Evolutionary conservation across 2,797 vertebrate species (phyloP).

Genomic region (Octomys mimax): DNA sequence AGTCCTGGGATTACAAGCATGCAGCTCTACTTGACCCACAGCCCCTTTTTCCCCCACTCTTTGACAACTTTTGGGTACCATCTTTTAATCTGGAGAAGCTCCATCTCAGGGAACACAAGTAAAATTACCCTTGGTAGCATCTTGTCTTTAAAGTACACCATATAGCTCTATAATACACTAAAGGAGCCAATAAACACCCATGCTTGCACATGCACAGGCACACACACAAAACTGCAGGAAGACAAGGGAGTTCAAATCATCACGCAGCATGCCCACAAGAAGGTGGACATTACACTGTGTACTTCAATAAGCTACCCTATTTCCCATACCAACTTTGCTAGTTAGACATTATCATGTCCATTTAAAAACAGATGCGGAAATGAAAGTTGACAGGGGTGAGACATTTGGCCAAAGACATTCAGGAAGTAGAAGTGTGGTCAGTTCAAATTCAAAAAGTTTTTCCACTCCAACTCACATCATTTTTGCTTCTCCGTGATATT

Average conservation of each 20-base stretch:
- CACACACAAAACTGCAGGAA: background rate
- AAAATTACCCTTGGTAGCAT: background rate
- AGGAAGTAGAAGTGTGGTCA: background rate
- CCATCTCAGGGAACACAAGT: background rate
- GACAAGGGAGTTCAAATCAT: background rate
- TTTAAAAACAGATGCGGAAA: constrained; percentile 15
- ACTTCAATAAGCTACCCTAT: background rate
- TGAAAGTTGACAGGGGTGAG: background rate
- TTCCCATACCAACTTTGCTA: background rate
- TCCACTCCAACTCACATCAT: background rate
- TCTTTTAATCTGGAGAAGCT: background rate
- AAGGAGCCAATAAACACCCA: background rate
- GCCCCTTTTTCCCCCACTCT: background rate
- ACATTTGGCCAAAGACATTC: background rate
- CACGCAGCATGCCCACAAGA: background rate
- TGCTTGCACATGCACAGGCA: background rate
- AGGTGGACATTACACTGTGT: background rate
- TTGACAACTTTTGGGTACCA: background rate
- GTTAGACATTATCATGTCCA: constrained; percentile 4
- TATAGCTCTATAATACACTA: background rate
- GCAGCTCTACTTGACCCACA: background rate
- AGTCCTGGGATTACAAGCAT: background rate
- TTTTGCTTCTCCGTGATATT: background rate
- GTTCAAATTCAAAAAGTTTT: background rate
- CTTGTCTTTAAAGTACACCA: background rate